phyloP scores from a whole-genome alignment of 92 coral and sea anemone genomes.

The Parazoanthus swiftii region DNA sequence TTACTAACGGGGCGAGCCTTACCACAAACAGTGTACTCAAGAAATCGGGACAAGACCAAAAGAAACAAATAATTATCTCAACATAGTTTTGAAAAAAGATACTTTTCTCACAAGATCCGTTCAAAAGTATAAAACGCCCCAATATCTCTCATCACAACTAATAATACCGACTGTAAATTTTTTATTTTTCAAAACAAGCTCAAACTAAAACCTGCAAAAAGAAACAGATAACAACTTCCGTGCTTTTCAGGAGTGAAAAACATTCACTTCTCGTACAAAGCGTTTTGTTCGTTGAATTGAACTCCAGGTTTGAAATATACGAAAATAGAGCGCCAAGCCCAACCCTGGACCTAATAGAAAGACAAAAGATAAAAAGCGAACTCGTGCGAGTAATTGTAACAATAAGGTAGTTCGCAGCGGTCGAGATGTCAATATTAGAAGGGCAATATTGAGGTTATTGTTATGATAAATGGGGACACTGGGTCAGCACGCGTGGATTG shows the following conservation, averaged over 20 bases:
- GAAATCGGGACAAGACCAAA: not conserved
- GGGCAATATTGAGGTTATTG: slow-evolving; percentile 55
- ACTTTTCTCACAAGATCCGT: not conserved
- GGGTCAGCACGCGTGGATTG: slow-evolving; percentile 76
- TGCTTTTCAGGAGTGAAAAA: not conserved
- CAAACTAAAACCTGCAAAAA: not conserved
- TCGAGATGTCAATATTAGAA: slow-evolving; percentile 43
- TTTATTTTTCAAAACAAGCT: not conserved
- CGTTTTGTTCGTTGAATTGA: not conserved
- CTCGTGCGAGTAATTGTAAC: slow-evolving; percentile 43
- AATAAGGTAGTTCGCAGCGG: slow-evolving; percentile 26
- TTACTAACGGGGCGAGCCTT: not conserved
- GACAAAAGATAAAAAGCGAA: slow-evolving; percentile 23
- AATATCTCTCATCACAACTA: not conserved
- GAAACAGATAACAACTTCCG: not conserved
- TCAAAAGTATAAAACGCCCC: not conserved
- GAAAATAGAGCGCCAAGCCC: slow-evolving; percentile 16
- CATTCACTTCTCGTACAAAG: not conserved
- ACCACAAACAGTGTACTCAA: slow-evolving; percentile 1
- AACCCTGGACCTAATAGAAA: slow-evolving; percentile 27
- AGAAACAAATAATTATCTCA: not conserved
- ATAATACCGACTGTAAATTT: not conserved
- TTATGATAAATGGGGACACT: slow-evolving; percentile 64
- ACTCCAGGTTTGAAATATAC: not conserved
- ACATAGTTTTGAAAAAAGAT: not conserved